Evolutionary conservation across 2,113 vertebrate species (phyloP).

Genomic region (Sus scrofa): T2T-Sscrofa CM000816.6:39390001-39390500

Average conservation of each 20-base stretch:
- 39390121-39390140: background rate
- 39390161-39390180: slow-evolving; percentile 47
- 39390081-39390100: background rate
- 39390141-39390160: slow-evolving; percentile 36
- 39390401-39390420: slow-evolving; percentile 46
- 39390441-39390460: slow-evolving; percentile 64
- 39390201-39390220: slow-evolving; percentile 59
- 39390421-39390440: slow-evolving; percentile 71
- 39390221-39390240: slow-evolving; percentile 35
- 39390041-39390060: background rate
- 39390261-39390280: slow-evolving; percentile 47
- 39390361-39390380: slow-evolving; percentile 67
- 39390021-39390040: background rate
- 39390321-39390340: slow-evolving; percentile 50
- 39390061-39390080: background rate
- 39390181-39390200: slow-evolving; percentile 1
- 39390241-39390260: slow-evolving; percentile 59
- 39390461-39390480: slow-evolving; percentile 68
- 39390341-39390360: slow-evolving; percentile 72
- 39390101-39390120: background rate
- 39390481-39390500: slow-evolving; percentile 76
- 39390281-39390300: slow-evolving; percentile 74
- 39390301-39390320: slow-evolving; percentile 61
- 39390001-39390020: background rate
- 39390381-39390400: slow-evolving; percentile 64